Percentiles rank a stretch among this genome's conserved stretches.
phyloP scores from a whole-genome alignment of 2,888 invertebrate genomes.

The Lepidochitona cinerea region DNA sequence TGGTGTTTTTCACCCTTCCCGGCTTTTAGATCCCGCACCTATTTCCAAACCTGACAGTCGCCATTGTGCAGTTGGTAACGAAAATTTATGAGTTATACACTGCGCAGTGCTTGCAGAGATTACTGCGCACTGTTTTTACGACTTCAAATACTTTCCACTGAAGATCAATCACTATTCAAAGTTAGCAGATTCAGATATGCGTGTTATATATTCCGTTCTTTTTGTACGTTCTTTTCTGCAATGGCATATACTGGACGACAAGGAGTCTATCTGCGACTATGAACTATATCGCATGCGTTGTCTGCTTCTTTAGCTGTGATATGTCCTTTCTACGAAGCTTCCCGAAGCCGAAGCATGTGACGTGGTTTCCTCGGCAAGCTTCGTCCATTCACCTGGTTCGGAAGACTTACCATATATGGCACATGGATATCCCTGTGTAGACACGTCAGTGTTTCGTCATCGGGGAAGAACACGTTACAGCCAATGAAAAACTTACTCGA shows the following conservation, averaged over 20 bases:
- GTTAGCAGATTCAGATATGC: no score
- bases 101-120: not conserved
- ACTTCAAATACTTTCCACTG: no score
- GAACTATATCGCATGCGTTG: no score
- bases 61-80: not conserved
- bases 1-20: constrained; percentile 7
- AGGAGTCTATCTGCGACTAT: no score
- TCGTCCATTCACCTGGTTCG: not conserved
- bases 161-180: no score
- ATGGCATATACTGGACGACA: no score
- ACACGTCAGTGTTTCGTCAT: not conserved
- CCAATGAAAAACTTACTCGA: not conserved
- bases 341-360: no score
- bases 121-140: not conserved
- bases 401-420: not conserved
- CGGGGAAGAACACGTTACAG: not conserved
- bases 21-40: not conserved
- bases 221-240: no score
- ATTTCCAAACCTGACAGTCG: not conserved
- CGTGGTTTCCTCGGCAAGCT: no score
- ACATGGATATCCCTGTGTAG: not conserved
- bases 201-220: no score
- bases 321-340: no score
- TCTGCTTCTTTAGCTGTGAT: no score
- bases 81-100: not conserved